Base-by-base conservation (phyloP, 2,888 invertebrate genomes). In the Apamea sordens region DNA sequence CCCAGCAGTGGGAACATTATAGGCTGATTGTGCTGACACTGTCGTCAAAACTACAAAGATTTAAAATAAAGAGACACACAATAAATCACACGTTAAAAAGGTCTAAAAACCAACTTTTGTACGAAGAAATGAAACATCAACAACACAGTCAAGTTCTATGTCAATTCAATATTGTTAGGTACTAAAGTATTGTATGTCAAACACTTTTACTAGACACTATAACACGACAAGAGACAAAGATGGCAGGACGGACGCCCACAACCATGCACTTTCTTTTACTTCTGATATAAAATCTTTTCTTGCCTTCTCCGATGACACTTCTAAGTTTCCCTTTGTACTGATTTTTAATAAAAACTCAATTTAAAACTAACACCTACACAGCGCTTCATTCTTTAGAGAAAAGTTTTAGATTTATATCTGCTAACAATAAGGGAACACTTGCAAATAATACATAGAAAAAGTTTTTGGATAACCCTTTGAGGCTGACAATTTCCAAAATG, bases 331-430 rank as follows among this genome's bases (percentile, higher is more conserved):
- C 50, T 77, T 86, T 83, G 74, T 79, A 65, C 36, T 7, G n/a
- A 24, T 63, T 71, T 84, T 76, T 56, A 24, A 67, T 28, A 64
- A 63, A 76, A 73, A 76, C 63, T 53, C 61, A 73, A 68, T 73
- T 61, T 61, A 10, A 0, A 83, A 78, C 59, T 76, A 65, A 73
- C 80, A 69, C 61, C 68, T 63, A 74, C 80, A 77, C 63, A 65
- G 53, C 28, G 1, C 76, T 76, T 78, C 61, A 72, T 63, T 65
- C 36, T 78, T 63, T 63, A 65, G 53, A 73, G 41, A 74, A 68
- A 79, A 83, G 47, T 73, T 80, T 68, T 68, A 79, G 79, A 88
- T 88, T 84, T 89, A 83, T 81, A 83, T 89, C 86, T 76, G 36
- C 68, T 75, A 36, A 86, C 84, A 84, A 79, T 77, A 68, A 72